Conservation (phyloP, 2,113 vertebrate genomes). For the Tragelaphus scriptus region DNA sequence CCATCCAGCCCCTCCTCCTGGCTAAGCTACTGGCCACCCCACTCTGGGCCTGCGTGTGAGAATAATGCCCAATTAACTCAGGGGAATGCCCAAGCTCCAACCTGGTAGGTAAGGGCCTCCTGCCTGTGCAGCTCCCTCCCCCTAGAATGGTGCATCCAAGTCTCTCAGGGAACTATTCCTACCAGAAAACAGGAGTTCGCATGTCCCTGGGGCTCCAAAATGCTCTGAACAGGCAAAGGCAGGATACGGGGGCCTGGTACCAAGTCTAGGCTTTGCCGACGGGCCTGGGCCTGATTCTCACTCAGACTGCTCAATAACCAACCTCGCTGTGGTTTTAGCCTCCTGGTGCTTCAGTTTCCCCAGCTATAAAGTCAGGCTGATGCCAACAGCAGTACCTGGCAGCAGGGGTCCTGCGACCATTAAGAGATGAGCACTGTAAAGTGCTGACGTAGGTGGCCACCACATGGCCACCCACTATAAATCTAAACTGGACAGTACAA, state of each 20-base stretch:
- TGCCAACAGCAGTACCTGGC: background rate
- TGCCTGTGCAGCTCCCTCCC: background rate
- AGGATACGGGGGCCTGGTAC: background rate
- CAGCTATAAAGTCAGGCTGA: background rate
- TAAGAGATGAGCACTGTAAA: background rate
- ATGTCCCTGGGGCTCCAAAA: background rate
- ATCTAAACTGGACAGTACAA: background rate
- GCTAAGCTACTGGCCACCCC: background rate
- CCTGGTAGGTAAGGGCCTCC: background rate
- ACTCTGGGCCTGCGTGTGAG: background rate
- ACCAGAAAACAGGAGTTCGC: background rate
- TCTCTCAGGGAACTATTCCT: background rate
- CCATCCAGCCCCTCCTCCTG: background rate
- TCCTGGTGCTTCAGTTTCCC: background rate
- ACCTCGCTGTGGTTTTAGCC: background rate
- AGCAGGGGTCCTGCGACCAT: background rate
- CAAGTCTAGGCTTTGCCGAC: background rate
- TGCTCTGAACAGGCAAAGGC: background rate
- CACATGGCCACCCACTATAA: fast-evolving
- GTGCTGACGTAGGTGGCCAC: background rate
- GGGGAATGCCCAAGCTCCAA: background rate
- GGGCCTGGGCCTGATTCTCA: background rate
- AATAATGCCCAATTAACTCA: background rate
- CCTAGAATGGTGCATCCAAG: background rate
- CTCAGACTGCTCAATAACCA: background rate